A percentile compares a stretch with the other conserved stretches of the same genome.
Conservation (phyloP, 2,113 vertebrate genomes). For the Oxyura jamaicensis region DNA sequence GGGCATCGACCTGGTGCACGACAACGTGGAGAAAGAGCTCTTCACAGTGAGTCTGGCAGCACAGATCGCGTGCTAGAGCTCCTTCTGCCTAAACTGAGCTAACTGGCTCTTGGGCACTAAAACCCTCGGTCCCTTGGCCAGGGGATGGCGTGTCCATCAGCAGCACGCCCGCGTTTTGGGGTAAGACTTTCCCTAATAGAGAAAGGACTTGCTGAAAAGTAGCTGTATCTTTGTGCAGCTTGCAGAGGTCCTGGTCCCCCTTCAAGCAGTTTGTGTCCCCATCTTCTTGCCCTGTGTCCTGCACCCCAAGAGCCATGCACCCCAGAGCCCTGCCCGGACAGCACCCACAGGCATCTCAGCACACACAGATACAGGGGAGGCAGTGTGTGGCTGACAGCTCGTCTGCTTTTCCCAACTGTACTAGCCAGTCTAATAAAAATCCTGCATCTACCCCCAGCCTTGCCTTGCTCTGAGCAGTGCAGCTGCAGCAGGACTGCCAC, state of each 20-base stretch:
- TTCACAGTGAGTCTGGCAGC: slow-evolving; percentile 77
- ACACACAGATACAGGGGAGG: background rate
- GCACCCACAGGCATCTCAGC: background rate
- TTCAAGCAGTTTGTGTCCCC: background rate
- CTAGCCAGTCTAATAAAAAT: background rate
- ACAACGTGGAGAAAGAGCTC: slow-evolving; percentile 88
- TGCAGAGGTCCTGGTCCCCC: background rate
- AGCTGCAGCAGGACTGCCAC: background rate
- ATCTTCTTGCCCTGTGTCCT: background rate
- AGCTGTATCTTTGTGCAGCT: background rate
- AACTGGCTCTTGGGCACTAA: background rate
- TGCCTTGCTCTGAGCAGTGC: background rate
- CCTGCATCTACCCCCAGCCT: background rate
- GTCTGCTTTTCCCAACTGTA: background rate
- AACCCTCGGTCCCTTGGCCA: background rate
- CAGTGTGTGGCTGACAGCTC: accelerated
- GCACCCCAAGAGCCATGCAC: background rate
- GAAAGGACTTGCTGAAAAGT: background rate
- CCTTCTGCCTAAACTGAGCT: background rate
- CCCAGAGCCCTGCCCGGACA: background rate
- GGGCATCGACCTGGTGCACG: slow-evolving; percentile 91
- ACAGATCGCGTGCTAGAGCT: background rate
- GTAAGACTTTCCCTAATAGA: background rate
- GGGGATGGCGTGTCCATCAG: background rate
- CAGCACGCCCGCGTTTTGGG: accelerated